Evolutionary conservation across 2,797 vertebrate genomes (phyloP).

Genomic region (Decapterus maruadsi): DNA sequence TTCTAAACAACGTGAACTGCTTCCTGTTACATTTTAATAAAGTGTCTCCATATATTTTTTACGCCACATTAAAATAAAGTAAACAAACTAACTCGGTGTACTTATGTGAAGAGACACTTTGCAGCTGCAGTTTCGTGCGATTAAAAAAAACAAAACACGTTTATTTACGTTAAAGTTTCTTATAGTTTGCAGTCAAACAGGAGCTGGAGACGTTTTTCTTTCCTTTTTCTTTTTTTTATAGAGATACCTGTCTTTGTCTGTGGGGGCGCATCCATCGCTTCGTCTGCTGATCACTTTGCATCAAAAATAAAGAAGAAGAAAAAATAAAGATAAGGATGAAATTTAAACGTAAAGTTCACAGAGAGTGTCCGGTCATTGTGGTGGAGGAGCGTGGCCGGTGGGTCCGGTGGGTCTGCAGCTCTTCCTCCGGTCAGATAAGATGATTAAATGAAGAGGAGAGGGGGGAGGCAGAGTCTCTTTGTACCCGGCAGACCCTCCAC

Average conservation of each 20-base stretch:
- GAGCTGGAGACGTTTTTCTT: conserved; percentile 1
- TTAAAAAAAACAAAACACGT: background rate
- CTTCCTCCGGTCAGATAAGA: background rate
- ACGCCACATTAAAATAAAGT: background rate
- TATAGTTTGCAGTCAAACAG: background rate
- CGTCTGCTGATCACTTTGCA: background rate
- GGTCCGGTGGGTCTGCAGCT: background rate
- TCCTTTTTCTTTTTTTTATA: background rate
- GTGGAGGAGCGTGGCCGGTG: conserved; percentile 2
- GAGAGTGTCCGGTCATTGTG: background rate
- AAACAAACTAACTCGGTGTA: background rate
- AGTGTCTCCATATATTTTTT: background rate
- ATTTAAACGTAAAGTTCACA: background rate
- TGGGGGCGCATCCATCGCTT: conserved; percentile 65
- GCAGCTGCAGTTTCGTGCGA: background rate
- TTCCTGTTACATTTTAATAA: background rate
- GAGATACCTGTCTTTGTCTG: conserved; percentile 75
- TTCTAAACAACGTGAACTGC: background rate
- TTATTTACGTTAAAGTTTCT: background rate
- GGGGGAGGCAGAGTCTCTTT: background rate
- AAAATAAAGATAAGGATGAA: background rate
- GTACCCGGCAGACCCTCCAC: background rate
- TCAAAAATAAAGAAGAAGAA: background rate
- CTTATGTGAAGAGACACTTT: background rate
- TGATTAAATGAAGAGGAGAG: too few relatives aligned